Conservation (phyloP, 2,797 vertebrate genomes). For the Ispidina picta region DNA sequence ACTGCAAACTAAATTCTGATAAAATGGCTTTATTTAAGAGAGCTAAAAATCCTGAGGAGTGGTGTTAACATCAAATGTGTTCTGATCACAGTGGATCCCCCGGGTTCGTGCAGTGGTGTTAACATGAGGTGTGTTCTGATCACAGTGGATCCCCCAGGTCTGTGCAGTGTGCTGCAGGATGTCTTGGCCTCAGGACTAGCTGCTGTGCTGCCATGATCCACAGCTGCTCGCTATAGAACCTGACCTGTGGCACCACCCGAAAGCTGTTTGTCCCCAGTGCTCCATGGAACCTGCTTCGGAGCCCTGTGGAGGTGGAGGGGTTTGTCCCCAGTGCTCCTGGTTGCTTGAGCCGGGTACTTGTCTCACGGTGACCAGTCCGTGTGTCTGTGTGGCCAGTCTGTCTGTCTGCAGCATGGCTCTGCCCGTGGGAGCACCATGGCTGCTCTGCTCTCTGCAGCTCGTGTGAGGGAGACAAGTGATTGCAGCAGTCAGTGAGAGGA, state of each 20-base stretch:
- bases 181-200: background rate
- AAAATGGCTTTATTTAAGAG: background rate
- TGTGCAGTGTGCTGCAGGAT: background rate
- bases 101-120: background rate
- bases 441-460: background rate
- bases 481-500: background rate
- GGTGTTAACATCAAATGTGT: background rate
- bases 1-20: background rate
- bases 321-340: background rate
- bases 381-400: background rate
- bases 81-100: background rate
- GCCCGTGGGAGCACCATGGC: background rate
- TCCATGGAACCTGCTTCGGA: background rate
- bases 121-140: no score
- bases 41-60: background rate
- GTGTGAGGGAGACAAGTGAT: background rate
- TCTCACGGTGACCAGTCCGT: background rate
- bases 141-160: no score
- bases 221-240: background rate
- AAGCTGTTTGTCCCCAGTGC: background rate
- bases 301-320: background rate
- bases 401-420: background rate
- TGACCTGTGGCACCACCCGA: background rate
- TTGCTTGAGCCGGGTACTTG: background rate
- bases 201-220: background rate